These are phyloP conservation scores for Eidolon dupreanum DNA, from an alignment of 2,797 vertebrate species.

Conservation along the genomic window DNA sequence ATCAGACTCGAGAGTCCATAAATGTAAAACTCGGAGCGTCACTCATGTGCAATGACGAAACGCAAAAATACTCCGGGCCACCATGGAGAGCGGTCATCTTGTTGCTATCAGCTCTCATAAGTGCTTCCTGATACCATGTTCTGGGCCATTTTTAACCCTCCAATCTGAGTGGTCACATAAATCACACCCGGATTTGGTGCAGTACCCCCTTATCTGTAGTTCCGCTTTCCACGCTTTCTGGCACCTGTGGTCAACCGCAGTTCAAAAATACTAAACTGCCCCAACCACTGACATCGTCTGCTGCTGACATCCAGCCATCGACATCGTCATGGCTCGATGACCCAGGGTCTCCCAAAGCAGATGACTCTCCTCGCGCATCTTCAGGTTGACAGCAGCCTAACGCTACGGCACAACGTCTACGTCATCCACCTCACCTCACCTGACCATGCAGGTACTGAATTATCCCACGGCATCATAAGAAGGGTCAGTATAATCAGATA, in stretches of 20 bases:
- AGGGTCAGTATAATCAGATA: neutral
- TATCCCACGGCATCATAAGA: neutral
- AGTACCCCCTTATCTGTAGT: neutral
- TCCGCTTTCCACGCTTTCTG: neutral
- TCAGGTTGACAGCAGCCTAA: neutral
- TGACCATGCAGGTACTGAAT: neutral
- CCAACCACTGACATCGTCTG: neutral
- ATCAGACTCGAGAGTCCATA: neutral
- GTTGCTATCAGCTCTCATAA: neutral
- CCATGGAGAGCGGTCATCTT: neutral
- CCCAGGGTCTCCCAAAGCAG: neutral
- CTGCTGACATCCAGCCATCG: neutral
- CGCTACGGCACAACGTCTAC: neutral
- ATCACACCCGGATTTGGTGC: neutral
- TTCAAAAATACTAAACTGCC: neutral
- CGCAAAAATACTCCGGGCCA: neutral
- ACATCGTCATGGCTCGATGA: neutral
- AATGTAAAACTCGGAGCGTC: neutral
- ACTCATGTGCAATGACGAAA: neutral
- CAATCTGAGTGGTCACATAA: neutral
- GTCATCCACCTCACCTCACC: neutral
- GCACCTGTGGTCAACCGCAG: neutral
- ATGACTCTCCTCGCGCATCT: neutral
- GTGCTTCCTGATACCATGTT: constrained; percentile 16
- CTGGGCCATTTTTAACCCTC: constrained; percentile 11